Evolutionary conservation across 2,888 invertebrate species (phyloP), one percentile per base, ranked within the genome.

Genomic region (Hypselothyrea guttata): DNA sequence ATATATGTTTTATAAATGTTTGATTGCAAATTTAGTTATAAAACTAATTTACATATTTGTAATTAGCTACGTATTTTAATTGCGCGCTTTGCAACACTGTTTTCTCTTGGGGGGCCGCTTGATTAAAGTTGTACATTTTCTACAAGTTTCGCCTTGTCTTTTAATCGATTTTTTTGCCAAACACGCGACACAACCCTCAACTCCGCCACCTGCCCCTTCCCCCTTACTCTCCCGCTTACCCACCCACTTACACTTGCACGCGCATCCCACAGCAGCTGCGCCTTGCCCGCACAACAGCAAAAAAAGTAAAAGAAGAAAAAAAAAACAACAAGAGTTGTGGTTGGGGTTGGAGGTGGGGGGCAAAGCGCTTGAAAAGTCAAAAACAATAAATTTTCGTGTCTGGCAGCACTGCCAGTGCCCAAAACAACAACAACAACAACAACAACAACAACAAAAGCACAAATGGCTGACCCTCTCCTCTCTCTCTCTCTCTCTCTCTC

Each of bases 91-190:
- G 16, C n/a, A 34, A 34, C 15, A 7, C 13, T 12, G 11, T 37
- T 35, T 35, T 15, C n/a, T 16, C 15, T 37, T n/a, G n/a, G 9
- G 9, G 8, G 9, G 15, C 9, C 16, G 9, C 15, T 15, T 15
- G 7, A 35, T 30, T 9, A 1, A 70, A 70, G 66, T 56, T 61
- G 47, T 61, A 61, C 22, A 55, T 47, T 48, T 38, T n/a, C 9
- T 16, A 3, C 2, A 42, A 30, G 30, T 42, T 65, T 57, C 49
- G 41, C 22, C 22, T 22, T 51, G 62, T 42, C 59, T 59, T 61
- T 56, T 68, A 60, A 76, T 76, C 81, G 81, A 81, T 76, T 76
- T 76, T 73, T 76, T 74, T 67, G 56, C 41, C 22, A 22, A 59
- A 56, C 65, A 62, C 56, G 55, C 64, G 38, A 48, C 61, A 48